Conservation (phyloP, 2,888 invertebrate species). For the Tetheella fluctuosa region DNA sequence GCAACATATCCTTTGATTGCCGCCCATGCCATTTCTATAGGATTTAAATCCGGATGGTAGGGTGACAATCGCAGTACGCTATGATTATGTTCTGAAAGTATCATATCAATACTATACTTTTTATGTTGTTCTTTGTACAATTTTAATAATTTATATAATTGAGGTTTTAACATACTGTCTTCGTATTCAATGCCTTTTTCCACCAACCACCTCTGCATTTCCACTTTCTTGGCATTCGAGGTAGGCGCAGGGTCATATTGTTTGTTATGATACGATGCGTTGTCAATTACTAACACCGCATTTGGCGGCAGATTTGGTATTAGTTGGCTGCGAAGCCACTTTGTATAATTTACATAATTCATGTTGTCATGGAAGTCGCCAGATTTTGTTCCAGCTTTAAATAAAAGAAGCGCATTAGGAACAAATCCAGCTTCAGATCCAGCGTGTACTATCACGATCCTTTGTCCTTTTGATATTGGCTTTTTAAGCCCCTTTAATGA, state of each 20-base stretch:
- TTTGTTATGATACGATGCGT: slow-evolving; percentile 39
- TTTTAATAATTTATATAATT: slow-evolving; percentile 24
- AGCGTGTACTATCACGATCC: slow-evolving; percentile 33
- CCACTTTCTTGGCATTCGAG: slow-evolving; percentile 27
- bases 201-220: slow-evolving; percentile 30
- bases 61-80: too few relatives aligned
- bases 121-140: slow-evolving; percentile 18
- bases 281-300: slow-evolving; percentile 31
- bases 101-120: too few relatives aligned
- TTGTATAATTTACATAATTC: slow-evolving; percentile 32
- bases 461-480: slow-evolving; percentile 26
- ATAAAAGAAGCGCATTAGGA: slow-evolving; percentile 24
- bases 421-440: slow-evolving; percentile 33
- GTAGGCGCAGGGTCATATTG: slow-evolving; percentile 26
- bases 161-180: slow-evolving; percentile 19
- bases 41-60: too few relatives aligned
- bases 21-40: too few relatives aligned
- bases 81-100: too few relatives aligned
- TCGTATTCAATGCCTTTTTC: slow-evolving; percentile 22
- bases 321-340: slow-evolving; percentile 36
- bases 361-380: slow-evolving; percentile 41
- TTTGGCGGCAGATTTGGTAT: slow-evolving; percentile 35
- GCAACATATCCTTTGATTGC: too few relatives aligned
- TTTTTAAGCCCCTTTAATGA: slow-evolving; percentile 22
- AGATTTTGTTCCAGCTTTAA: slow-evolving; percentile 24